Base-by-base conservation (phyloP, 2,888 invertebrate genomes). In the Sipha maydis region DNA sequence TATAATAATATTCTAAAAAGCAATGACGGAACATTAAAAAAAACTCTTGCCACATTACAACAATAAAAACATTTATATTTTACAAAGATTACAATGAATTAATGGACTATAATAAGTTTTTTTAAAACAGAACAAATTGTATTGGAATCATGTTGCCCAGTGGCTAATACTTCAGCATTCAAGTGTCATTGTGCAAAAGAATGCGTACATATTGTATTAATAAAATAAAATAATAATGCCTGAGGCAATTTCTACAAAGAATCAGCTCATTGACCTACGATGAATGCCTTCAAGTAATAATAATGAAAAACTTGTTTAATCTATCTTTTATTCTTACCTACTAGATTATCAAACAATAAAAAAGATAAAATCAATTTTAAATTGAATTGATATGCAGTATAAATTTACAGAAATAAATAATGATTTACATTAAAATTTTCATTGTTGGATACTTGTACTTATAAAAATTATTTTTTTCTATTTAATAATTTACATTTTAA, bases 161-260 rank as follows among this genome's bases (percentile, higher is more conserved):
- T 79, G 78, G 85, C 85, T 61, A 86, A 79, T 73, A 86, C 79
- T 71, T 80, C 71, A 73, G 86, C 75, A 86, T 80, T 80, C 75
- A 86, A 80, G 86, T 75, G 80, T 61, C 80, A 86, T 86, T 86
- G 79, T 88, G 54, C 61, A 9, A 80, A 88, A 80, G 80, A 88
- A 88, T 88, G 80, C 28, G 25, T 11, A 88, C 86, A 88, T 80
- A 85, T 85, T 79, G 79, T 86, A 86, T 86, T 82, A 73, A 80
- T 80, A 88, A 88, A 88, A 88, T 82, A 80, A 84, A 80, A 88
- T 82, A 73, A 86, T 86, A 88, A 88, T 75, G 86, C 86, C 80
- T 2, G 34, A 75, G 41, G 86, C 61, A 41, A 31, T 88, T 82
- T 75, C 75, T 61, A 80, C 25, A n/a, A 88, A 80, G 71, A 88